Conservation (phyloP, 2,888 invertebrate species). For the Drosophila aldrichi region DNA sequence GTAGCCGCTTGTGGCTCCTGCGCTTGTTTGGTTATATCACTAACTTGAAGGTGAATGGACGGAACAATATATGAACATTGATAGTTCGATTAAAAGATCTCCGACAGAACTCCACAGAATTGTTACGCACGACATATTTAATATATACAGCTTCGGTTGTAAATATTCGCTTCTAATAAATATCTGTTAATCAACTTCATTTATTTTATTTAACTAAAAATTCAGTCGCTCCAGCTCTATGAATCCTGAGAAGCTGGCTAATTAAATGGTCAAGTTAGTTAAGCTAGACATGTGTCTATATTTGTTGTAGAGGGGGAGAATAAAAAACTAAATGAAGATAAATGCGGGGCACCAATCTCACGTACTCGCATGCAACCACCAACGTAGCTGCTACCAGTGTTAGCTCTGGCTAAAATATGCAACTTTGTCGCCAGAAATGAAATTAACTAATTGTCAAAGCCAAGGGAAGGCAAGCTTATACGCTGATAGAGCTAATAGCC, state of each 20-base stretch:
- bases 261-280: neutral
- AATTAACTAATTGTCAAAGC: conserved; percentile 78
- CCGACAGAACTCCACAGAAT: too few species aligned
- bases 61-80: too few species aligned
- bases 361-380: conserved; percentile 25
- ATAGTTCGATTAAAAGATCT: too few species aligned
- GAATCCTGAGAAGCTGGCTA: too few species aligned
- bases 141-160: too few species aligned
- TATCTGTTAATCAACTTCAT: conserved; percentile 4
- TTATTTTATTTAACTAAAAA: neutral
- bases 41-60: too few species aligned
- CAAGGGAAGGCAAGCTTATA: conserved; percentile 28
- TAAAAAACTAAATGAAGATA: conserved; percentile 61
- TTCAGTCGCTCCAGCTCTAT: neutral
- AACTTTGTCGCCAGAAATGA: conserved; percentile 60
- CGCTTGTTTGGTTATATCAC: too few species aligned
- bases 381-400: neutral
- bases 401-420: conserved; percentile 28
- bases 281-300: conserved; percentile 57
- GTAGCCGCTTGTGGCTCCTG: too few species aligned
- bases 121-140: too few species aligned
- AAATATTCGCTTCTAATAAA: too few species aligned
- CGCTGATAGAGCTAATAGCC: conserved; percentile 30
- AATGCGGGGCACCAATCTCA: conserved; percentile 46
- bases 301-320: conserved; percentile 37